phyloP scores from a whole-genome alignment of 2,888 invertebrate species.

The Himalopsyche tibetana region DNA sequence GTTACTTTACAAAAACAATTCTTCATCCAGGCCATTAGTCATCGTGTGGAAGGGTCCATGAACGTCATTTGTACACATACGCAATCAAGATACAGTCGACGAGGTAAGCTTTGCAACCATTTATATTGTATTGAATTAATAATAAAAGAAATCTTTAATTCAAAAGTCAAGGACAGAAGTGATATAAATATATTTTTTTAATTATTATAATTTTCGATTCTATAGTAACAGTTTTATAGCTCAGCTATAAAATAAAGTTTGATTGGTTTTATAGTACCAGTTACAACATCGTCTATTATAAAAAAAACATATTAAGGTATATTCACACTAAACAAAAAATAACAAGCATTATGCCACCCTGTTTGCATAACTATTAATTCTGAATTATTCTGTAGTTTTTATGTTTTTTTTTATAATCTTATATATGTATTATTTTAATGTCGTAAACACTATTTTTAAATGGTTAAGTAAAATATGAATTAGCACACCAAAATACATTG shows the following conservation, averaged over 20 bases:
- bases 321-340: background rate
- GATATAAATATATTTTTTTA: background rate
- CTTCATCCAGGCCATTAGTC: conserved; percentile 62
- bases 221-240: background rate
- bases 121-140: background rate
- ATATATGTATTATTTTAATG: too few relatives aligned
- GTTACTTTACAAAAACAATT: conserved; percentile 52
- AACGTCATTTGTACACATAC: background rate
- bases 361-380: too few relatives aligned
- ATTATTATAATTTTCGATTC: background rate
- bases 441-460: too few relatives aligned
- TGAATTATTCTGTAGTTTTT: too few relatives aligned
- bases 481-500: too few relatives aligned
- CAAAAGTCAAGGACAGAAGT: conserved; percentile 3
- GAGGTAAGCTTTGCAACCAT: background rate
- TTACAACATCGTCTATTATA: background rate
- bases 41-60: conserved; percentile 13
- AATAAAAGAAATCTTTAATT: background rate
- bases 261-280: conserved; percentile 13
- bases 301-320: background rate
- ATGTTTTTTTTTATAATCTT: too few relatives aligned
- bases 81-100: background rate
- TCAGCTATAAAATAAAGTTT: background rate
- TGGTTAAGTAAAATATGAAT: too few relatives aligned
- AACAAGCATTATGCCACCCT: background rate